These are phyloP conservation scores for Masticophis lateralis DNA, from an alignment of 2,797 vertebrate genomes.

Conservation along the genomic window DNA sequence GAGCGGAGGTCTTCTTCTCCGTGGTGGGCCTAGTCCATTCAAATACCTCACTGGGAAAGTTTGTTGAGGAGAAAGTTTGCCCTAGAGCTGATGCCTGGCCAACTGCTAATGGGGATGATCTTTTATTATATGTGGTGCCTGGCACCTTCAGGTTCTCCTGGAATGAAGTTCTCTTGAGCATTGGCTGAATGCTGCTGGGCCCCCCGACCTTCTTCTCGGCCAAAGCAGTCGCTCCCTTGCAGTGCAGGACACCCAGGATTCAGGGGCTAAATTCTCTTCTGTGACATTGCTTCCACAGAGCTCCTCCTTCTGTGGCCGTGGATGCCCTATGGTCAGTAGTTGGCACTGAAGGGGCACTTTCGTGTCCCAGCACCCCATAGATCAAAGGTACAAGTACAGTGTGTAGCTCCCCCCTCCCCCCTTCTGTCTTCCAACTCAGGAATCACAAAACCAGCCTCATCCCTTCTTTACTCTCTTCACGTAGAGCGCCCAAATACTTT, in stretches of 20 bases:
- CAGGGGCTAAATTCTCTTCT: conserved; percentile 23
- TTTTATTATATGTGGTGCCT: background rate
- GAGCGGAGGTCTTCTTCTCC: background rate
- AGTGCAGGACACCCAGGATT: background rate
- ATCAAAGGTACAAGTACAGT: conserved; percentile 28
- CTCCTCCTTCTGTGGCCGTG: conserved; percentile 13
- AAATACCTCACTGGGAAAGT: background rate
- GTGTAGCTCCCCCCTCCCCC: conserved; percentile 1
- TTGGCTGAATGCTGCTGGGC: background rate
- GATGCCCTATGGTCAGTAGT: conserved; percentile 27
- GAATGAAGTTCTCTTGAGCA: background rate
- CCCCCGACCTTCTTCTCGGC: background rate
- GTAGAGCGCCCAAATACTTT: conserved; percentile 18
- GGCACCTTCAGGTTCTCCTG: background rate
- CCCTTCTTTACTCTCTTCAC: background rate
- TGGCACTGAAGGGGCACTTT: conserved; percentile 29
- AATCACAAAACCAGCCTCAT: conserved; percentile 11
- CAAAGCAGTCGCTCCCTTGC: background rate
- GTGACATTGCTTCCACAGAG: conserved; percentile 12
- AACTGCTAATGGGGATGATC: background rate
- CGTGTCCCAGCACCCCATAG: conserved; percentile 26
- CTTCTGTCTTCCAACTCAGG: conserved; percentile 30
- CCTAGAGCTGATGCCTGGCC: background rate
- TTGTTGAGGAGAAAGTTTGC: background rate
- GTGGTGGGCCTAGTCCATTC: background rate